Percentiles rank a stretch among this genome's conserved stretches.
These are phyloP conservation scores for Mormyrus hasselquistii DNA, from an alignment of 2,797 vertebrate species.

Conservation along the genomic window DNA sequence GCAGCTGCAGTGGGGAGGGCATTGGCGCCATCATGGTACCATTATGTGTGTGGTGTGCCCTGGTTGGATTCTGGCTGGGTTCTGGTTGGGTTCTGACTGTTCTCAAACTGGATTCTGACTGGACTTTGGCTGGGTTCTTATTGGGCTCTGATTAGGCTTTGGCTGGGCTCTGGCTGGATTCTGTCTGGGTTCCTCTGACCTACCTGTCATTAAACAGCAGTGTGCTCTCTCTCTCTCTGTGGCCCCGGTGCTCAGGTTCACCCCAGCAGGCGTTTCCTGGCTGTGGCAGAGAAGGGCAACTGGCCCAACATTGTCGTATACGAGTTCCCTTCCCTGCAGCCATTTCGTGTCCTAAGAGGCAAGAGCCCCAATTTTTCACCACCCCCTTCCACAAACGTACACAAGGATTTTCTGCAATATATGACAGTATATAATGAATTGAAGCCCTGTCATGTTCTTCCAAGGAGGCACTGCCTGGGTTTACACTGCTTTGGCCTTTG, in stretches of 20 bases:
- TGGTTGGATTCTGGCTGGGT: background rate
- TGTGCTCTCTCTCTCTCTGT: background rate
- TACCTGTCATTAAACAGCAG: background rate
- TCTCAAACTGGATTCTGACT: background rate
- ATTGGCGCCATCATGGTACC: slow-evolving; percentile 78
- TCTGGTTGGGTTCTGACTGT: background rate
- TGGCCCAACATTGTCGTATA: slow-evolving; percentile 79
- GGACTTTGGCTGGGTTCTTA: background rate
- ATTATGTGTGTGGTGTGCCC: background rate
- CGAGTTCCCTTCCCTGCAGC: slow-evolving; percentile 72
- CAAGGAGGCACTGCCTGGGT: slow-evolving; percentile 63
- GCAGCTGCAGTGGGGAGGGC: slow-evolving; percentile 73
- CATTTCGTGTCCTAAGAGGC: slow-evolving; percentile 79
- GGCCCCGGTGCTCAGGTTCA: slow-evolving; percentile 65
- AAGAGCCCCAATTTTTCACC: slow-evolving; percentile 17
- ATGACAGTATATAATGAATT: background rate
- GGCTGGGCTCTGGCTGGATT: background rate
- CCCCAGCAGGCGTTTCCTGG: slow-evolving; percentile 69
- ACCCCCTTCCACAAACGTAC: background rate
- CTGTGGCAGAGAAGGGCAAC: slow-evolving; percentile 81
- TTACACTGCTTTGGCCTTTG: slow-evolving; percentile 79
- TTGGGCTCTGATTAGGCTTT: background rate
- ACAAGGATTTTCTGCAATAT: background rate
- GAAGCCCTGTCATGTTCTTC: background rate
- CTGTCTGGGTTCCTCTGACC: background rate